Evolutionary conservation across 2,888 invertebrate species (phyloP), one percentile per base, ranked within the genome.

Genomic region (Rotaria sp.): DNA sequence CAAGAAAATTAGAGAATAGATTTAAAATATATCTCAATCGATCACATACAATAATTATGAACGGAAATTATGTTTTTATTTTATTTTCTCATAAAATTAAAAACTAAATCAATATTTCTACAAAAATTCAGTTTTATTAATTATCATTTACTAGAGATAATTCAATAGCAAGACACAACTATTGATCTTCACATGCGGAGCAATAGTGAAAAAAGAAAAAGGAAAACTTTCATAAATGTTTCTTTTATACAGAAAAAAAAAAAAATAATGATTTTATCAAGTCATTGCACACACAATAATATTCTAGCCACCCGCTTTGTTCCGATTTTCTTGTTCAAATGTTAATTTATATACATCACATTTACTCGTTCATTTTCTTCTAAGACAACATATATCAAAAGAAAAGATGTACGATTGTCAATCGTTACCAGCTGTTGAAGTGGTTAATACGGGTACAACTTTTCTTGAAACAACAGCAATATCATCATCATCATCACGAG

Each of bases 181-280:
- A 35, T 67, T 35, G 30, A 67, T 67, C 2, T 67, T 18, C 67
- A 35, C 35, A 67, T 67, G 21, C 67, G 67, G 35, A 67, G 35
- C 18, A 67, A 35, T 35, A 5, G 30, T 35, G 21, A 67, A 67
- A 21, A 30, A 57, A 26, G n/a, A 52, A 52, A 21, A 18, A 21
- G 21, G 8, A 30, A 15, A 35, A 67, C 35, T 67, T 35, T 11
- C 35, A 35, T 35, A 15, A 26, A 26, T 26, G 26, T 55, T 55
- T 55, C 55, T 55, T 55, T 67, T 67, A 30, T 67, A 30, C 18
- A n/a, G n/a, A n/a, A n/a, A n/a, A n/a, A n/a, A n/a, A n/a, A n/a
- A n/a, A 67, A 67, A 67, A 67, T 35, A 67, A 67, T 67, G 67
- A 67, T 67, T 67, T 67, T 67, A 67, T 35, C 67, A 67, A 67